Percentiles rank a stretch among this genome's conserved stretches.
Conservation (phyloP, 2,888 invertebrate species). For the Callimorpha dominula region DNA sequence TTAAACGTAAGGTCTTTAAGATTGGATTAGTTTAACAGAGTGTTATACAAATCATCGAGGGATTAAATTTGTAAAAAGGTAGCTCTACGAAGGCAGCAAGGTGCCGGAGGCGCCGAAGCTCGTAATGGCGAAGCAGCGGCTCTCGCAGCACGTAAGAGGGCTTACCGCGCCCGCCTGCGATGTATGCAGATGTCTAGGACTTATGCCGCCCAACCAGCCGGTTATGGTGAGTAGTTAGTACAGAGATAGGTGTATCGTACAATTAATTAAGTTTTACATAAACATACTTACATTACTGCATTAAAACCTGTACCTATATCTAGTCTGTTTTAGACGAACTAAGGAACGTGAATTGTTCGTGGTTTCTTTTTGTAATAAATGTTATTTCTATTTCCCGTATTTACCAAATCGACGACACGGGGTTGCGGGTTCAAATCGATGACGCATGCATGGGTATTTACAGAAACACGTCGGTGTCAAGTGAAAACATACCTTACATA, state of each 20-base stretch:
- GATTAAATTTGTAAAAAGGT: constrained; percentile 63
- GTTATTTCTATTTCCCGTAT: not conserved
- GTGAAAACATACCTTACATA: no score
- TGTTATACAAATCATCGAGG: not conserved
- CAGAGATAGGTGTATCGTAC: not conserved
- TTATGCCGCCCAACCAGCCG: constrained; percentile 58
- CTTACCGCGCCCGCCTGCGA: constrained; percentile 79
- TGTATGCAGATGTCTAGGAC: constrained; percentile 78
- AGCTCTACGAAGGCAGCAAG: constrained; percentile 88
- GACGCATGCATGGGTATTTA: no score
- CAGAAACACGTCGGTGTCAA: no score
- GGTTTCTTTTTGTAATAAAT: not conserved
- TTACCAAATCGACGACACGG: no score
- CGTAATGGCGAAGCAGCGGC: constrained; percentile 79
- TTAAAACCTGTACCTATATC: not conserved
- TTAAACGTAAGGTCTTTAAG: no score
- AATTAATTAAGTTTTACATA: no score
- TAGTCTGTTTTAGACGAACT: not conserved
- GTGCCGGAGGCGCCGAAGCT: constrained; percentile 75
- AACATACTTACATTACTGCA: no score
- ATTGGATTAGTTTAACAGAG: no score
- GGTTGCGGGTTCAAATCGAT: no score
- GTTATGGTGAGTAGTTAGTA: constrained; percentile 62
- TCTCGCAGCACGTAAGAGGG: constrained; percentile 80
- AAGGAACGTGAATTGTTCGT: not conserved